Conservation (phyloP, 2,113 vertebrate species). For the Scartelaos histophorus region DNA sequence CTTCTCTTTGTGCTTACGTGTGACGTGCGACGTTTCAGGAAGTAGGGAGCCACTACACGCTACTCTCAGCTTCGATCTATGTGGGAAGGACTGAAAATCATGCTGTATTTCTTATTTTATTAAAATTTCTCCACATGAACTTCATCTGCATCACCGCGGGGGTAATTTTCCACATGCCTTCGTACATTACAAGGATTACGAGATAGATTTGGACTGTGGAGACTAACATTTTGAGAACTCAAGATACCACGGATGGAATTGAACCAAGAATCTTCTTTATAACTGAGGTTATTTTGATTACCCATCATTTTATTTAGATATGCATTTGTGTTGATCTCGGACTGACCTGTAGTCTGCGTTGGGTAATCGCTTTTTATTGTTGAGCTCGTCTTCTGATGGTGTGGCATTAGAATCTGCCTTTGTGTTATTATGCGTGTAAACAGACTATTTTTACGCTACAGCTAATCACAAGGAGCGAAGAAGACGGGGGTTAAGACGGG, state of each 20-base stretch:
- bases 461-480: neutral
- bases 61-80: neutral
- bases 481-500: neutral
- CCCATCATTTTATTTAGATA: neutral
- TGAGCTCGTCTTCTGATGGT: constrained; percentile 32
- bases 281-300: neutral
- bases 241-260: neutral
- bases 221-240: neutral
- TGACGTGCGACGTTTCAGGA: constrained; percentile 51
- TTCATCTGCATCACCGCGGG: neutral
- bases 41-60: constrained; percentile 22
- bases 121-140: neutral
- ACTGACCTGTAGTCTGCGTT: neutral
- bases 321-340: neutral
- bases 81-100: neutral
- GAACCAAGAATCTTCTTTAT: neutral
- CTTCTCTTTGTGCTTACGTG: constrained; percentile 21
- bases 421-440: constrained; percentile 12
- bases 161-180: neutral
- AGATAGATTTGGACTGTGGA: neutral
- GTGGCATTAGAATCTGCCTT: constrained; percentile 44
- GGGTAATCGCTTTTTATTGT: neutral
- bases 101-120: neutral
- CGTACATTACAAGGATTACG: neutral
- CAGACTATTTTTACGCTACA: neutral